These are phyloP conservation scores for Molossus molossus DNA, from an alignment of 2,797 vertebrate species.

Conservation along the genomic window DNA sequence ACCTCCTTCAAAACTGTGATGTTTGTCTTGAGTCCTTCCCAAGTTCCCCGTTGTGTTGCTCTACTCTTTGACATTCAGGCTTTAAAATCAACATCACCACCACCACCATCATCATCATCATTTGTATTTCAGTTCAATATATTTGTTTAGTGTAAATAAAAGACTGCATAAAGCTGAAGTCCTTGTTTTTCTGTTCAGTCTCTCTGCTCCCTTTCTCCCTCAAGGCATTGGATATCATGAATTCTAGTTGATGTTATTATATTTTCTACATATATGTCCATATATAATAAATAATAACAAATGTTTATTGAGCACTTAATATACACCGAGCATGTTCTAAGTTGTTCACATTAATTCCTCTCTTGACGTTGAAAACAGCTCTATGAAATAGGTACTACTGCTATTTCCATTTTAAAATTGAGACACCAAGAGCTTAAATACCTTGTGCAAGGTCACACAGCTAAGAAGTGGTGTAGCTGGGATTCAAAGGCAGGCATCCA, in stretches of 20 bases:
- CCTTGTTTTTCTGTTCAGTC: not conserved
- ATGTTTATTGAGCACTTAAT: not conserved
- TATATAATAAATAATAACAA: slow-evolving; percentile 24
- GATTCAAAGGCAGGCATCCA: not conserved
- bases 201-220: not conserved
- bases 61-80: not conserved
- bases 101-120: not conserved
- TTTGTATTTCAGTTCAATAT: not conserved
- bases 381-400: not conserved
- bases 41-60: not conserved
- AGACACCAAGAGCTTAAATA: not conserved
- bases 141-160: slow-evolving; percentile 31
- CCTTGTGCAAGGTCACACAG: not conserved
- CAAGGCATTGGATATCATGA: not conserved
- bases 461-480: not conserved
- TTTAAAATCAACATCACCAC: not conserved
- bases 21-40: not conserved
- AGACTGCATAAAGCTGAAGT: not conserved
- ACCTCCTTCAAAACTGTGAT: not conserved
- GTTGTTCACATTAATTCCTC: not conserved
- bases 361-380: not conserved
- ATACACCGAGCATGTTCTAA: not conserved
- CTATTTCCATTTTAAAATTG: not conserved
- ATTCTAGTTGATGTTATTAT: not conserved
- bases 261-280: not conserved